Percentiles rank a stretch among this genome's conserved stretches.
phyloP scores from a whole-genome alignment of 2,797 vertebrate genomes.

The Hoplostethus mediterraneus region DNA sequence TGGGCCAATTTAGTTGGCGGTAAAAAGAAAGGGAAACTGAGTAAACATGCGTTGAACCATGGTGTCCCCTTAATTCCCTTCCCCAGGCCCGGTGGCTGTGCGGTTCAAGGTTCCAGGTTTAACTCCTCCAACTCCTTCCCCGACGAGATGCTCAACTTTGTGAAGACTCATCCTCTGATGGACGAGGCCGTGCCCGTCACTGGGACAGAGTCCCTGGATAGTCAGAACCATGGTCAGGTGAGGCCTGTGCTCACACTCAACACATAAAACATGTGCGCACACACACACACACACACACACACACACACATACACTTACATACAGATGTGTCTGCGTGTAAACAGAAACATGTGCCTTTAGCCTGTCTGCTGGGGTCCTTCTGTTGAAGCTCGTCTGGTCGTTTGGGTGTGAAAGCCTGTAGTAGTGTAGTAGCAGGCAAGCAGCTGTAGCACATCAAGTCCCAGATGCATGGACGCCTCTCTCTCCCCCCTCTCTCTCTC shows the following conservation, averaged over 20 bases:
- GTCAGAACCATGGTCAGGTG: conserved; percentile 94
- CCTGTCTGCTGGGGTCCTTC: conserved; percentile 20
- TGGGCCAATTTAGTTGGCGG: not conserved
- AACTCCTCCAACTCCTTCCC: conserved; percentile 94
- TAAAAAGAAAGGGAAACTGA: not conserved
- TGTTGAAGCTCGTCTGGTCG: conserved; percentile 20
- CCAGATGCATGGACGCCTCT: conserved; percentile 23
- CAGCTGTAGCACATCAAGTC: conserved; percentile 54
- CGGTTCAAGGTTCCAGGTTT: conserved; percentile 89
- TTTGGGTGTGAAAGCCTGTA: conserved; percentile 18
- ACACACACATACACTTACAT: no score
- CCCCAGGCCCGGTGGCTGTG: conserved; percentile 93
- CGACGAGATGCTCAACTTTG: conserved; percentile 95
- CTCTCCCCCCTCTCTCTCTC: conserved; percentile 3
- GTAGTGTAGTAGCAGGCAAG: conserved; percentile 9
- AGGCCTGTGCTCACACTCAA: conserved; percentile 40
- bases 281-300: no score
- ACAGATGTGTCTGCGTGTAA: no score
- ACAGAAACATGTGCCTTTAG: not conserved
- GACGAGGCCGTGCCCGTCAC: conserved; percentile 92
- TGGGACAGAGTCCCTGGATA: conserved; percentile 93
- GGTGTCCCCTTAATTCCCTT: conserved; percentile 5
- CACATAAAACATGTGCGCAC: no score
- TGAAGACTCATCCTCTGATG: conserved; percentile 97
- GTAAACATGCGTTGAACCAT: conserved; percentile 21